A percentile compares a stretch with the other conserved stretches of the same genome.
Conservation (phyloP, 2,888 invertebrate species). For the Dasysyrphus tricinctus region DNA sequence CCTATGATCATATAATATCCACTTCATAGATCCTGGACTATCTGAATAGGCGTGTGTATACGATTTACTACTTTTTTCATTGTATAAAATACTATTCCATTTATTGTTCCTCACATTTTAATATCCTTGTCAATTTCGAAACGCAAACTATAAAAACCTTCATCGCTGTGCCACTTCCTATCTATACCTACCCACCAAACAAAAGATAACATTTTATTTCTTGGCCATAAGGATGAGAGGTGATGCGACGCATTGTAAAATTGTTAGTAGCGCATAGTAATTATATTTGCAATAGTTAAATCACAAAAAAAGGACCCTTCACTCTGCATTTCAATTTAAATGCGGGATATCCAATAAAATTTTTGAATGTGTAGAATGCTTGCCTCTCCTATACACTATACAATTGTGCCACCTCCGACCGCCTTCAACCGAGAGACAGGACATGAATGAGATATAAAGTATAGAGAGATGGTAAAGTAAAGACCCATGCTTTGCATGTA, state of each 20-base stretch:
- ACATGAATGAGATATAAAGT: not conserved
- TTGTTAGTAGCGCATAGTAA: constrained; percentile 64
- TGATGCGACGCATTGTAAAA: constrained; percentile 70
- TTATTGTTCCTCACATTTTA: constrained; percentile 71
- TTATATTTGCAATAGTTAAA: constrained; percentile 75
- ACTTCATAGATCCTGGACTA: constrained; percentile 23
- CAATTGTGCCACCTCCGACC: not conserved
- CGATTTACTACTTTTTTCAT: constrained; percentile 12
- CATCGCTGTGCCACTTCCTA: constrained; percentile 1
- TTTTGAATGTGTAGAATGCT: constrained; percentile 51
- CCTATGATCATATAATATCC: constrained; percentile 14
- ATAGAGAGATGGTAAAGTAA: not conserved
- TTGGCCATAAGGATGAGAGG: constrained; percentile 61
- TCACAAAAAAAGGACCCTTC: constrained; percentile 64
- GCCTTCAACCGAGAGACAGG: not conserved
- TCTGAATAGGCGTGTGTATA: constrained; percentile 65
- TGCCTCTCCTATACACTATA: constrained; percentile 26
- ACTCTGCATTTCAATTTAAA: constrained; percentile 52
- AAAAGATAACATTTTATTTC: constrained; percentile 42
- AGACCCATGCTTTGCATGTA: constrained; percentile 43
- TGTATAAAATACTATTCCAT: constrained; percentile 41
- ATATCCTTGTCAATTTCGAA: constrained; percentile 68
- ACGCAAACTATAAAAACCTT: constrained; percentile 63
- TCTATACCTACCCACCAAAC: not conserved
- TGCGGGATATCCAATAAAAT: constrained; percentile 64